phyloP scores from a whole-genome alignment of 2,888 invertebrate genomes.

The Cosmia pyralina region DNA sequence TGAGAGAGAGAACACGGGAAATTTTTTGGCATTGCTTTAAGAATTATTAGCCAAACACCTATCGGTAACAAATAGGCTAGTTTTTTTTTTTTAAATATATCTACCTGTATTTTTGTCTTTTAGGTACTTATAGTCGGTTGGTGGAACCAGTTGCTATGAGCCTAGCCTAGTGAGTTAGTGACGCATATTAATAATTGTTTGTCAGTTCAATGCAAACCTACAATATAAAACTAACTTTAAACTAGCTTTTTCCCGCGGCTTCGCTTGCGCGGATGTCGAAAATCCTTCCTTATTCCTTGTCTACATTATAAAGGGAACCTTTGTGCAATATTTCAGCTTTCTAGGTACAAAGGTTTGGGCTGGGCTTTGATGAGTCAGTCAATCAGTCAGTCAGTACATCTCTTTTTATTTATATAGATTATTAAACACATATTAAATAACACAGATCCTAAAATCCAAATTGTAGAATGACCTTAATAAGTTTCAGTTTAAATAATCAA shows the following conservation, averaged over 20 bases:
- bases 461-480: too few relatives aligned
- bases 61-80: neutral
- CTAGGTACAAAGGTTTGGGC: too few relatives aligned
- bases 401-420: too few relatives aligned
- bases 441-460: neutral
- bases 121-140: too few relatives aligned
- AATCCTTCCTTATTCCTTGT: too few relatives aligned
- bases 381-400: too few relatives aligned
- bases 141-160: neutral
- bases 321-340: too few relatives aligned
- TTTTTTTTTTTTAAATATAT: neutral
- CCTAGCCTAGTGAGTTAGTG: neutral
- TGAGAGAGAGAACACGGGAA: accelerated
- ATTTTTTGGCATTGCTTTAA: constrained; percentile 22
- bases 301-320: too few relatives aligned
- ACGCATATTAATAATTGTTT: neutral
- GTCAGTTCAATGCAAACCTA: neutral
- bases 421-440: neutral
- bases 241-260: too few relatives aligned
- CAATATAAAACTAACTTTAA: neutral
- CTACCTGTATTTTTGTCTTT: neutral
- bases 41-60: neutral
- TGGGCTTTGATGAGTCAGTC: too few relatives aligned
- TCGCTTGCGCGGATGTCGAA: too few relatives aligned
- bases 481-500: too few relatives aligned